These are phyloP conservation scores for Scortum barcoo DNA, from an alignment of 2,113 vertebrate genomes.

Conservation along the genomic window DNA sequence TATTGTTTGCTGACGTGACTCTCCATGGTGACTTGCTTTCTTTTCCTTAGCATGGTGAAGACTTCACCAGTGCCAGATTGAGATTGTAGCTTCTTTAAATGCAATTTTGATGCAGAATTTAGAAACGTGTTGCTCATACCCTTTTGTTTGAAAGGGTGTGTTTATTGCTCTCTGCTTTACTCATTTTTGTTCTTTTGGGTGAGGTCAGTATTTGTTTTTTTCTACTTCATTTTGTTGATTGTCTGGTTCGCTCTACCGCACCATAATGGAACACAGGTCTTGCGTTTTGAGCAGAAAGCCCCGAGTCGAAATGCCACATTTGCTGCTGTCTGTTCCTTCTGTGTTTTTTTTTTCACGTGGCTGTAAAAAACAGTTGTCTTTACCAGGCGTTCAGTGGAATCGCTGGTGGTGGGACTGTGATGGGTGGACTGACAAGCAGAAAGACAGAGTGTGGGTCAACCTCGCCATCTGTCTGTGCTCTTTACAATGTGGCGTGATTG, in stretches of 20 bases:
- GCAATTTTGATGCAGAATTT: background rate
- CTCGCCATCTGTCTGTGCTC: constrained; percentile 77
- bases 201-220: background rate
- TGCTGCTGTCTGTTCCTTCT: constrained; percentile 56
- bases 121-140: background rate
- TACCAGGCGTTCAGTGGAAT: constrained; percentile 45
- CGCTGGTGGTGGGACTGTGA: constrained; percentile 39
- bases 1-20: background rate
- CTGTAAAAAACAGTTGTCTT: constrained; percentile 75
- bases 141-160: background rate
- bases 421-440: constrained; percentile 58
- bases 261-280: background rate
- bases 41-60: background rate
- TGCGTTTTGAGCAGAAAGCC: constrained; percentile 15
- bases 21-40: background rate
- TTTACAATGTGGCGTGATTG: constrained; percentile 67
- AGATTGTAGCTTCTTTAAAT: background rate
- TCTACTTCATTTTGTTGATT: background rate
- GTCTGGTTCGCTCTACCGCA: background rate
- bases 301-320: constrained; percentile 45
- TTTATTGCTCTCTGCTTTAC: background rate
- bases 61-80: background rate
- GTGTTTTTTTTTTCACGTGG: constrained; percentile 62
- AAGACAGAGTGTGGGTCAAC: constrained; percentile 68
- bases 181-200: background rate